Evolutionary conservation across 2,113 vertebrate species (phyloP).

Genomic region (Corapipo altera): DNA sequence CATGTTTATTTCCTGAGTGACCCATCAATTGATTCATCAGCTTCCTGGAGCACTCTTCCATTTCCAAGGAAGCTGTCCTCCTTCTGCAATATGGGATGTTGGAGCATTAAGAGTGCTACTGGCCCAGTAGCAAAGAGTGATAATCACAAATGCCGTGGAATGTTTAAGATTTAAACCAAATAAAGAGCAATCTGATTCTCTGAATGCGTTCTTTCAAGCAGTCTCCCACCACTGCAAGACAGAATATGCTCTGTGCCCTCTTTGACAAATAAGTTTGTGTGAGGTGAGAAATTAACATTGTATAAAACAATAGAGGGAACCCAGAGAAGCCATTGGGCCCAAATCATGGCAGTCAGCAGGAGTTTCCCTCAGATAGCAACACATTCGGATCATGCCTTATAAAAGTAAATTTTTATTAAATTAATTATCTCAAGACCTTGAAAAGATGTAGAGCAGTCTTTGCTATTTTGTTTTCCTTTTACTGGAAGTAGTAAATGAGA

Average conservation of each 20-base stretch:
- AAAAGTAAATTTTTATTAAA: conserved; percentile 32
- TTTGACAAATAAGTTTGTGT: neutral
- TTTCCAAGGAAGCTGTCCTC: neutral
- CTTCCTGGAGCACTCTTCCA: neutral
- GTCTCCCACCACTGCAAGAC: neutral
- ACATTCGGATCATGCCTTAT: neutral
- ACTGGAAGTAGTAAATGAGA: conserved; percentile 18
- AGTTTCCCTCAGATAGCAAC: neutral
- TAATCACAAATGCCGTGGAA: neutral
- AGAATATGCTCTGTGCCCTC: neutral
- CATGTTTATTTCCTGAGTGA: neutral
- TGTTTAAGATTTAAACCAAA: neutral
- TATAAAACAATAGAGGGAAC: neutral
- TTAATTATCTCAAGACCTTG: conserved; percentile 7
- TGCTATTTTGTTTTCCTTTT: neutral
- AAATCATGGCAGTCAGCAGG: neutral
- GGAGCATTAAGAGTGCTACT: neutral
- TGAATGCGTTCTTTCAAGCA: neutral
- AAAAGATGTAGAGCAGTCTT: neutral
- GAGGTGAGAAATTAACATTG: neutral
- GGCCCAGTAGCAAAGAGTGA: neutral
- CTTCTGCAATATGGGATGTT: neutral
- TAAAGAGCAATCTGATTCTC: neutral
- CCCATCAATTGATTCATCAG: neutral
- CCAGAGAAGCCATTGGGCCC: neutral